Base-by-base conservation (phyloP, 2,113 vertebrate genomes). In the Burhinus bistriatus region DNA sequence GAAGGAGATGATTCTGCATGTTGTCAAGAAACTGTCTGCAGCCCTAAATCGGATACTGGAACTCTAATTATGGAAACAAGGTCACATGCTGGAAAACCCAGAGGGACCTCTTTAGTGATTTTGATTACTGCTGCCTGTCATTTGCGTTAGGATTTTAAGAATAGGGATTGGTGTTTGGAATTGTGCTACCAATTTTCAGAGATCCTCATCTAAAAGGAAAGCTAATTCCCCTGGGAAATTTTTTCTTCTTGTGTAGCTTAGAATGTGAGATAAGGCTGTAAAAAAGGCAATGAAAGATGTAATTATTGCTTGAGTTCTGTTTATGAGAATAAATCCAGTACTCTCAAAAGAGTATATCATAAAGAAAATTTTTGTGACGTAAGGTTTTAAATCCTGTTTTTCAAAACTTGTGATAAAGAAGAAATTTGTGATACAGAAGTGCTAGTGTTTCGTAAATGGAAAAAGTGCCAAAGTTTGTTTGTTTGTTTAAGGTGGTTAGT, bases 111-210 rank as follows among this genome's bases (percentile, higher is more conserved):
- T 93, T 66, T 38, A 95, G 75, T 94, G 92, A 73, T 97, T 92
- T 90, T 81, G 91, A 94, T 94, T 92, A 83, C 75, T 79, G 78
- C 86, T 91, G 87, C 72, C 75, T 96, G 92, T 95, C 81, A 91
- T 90, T 94, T 93, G 90, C 0, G 0, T 85, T 82, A 91, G 66
- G 75, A 73, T 94, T 96, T 95, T 95, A 90, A 95, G 96, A 94
- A 82, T 27, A 83, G 55, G 73, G 84, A 72, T 76, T 89, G 84
- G 75, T 83, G 68, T 95, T 92, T 19, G 7, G 81, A 81, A 61
- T 52, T 57, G 52, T n/a, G 81, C 95, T 91, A 92, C 47, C 54
- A 82, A 6, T 97, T 97, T 96, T 96, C 90, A 91, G 79, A 86
- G n/a, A 68, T 94, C 42, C 34, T 79, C 13, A 1, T 88, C n/a